Base-by-base conservation (phyloP, 2,113 vertebrate genomes). In the Megalops atlanticus region DNA sequence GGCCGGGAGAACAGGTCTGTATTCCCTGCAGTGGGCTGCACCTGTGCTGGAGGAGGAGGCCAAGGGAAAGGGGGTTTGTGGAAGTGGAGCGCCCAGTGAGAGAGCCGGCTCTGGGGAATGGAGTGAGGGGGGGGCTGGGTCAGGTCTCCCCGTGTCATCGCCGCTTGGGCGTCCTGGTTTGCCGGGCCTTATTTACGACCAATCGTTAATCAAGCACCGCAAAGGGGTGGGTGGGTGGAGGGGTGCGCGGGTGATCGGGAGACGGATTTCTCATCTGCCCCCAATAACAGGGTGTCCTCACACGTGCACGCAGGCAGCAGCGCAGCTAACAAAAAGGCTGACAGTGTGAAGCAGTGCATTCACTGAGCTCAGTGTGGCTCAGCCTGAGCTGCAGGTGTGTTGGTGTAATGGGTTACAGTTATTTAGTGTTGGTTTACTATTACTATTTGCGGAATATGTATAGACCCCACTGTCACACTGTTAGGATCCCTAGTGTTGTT, bases 21-120 rank as follows among this genome's bases (percentile, higher is more conserved):
- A 74, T 87, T 86, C 83, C 76, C 81, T 83, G 80, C 80, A 83
- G 86, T 83, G 83, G 83, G 49, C 79, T 84, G 86, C 93, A 93
- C 92, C 92, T 94, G 91, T 85, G 41, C 81, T 72, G 82, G 74
- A 82, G 72, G 58, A 16, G 77, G 78, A 33, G 33, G 15, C 38
- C 77, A 54, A 54, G 77, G 74, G 39, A 54, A 41, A 47, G 45
- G 35, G 69, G n/a, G 54, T 14, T 16, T 16, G 54, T 16, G 54
- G 3, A 27, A 64, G 54, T 16, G 2, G 4, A 27, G 79, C 36
- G 12, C 35, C 76, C 69, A 54, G 76, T 71, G 36, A 43, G 43
- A 49, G 43, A 35, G 71, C 40, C 36, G 70, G 16, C 33, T 4
- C 58, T 45, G 18, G 45, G 76, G 49, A 33, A 43, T 24, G 33